Base-by-base conservation (phyloP, 2,888 invertebrate species). In the Disparrhopalites patrizii region DNA sequence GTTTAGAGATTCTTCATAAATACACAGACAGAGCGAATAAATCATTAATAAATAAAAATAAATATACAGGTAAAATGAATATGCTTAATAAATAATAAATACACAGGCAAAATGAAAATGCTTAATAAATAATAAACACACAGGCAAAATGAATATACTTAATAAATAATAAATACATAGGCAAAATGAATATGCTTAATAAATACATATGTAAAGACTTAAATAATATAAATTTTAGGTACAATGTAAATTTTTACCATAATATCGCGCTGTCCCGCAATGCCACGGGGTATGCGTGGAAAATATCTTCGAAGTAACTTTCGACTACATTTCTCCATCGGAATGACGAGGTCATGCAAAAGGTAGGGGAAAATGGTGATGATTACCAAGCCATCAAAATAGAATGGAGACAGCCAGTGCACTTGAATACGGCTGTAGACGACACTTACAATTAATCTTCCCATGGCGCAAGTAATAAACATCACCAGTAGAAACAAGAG, bases 341-440 rank as follows among this genome's bases (percentile, higher is more conserved):
- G 31, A 27, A 55, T 30, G 15, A 55, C n/a, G 30, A 30, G 10
- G 33, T 55, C 55, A n/a, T 18, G n/a, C n/a, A 55, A n/a, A 10
- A 55, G 5, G 33, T 55, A 55, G 18, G 55, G 55, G 20, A 55
- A 55, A 18, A 55, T 10, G 5, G 55, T 55, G 13, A 55, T 13
- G 31, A 33, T 55, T 5, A 30, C 10, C 13, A 55, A 3, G n/a
- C 18, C 55, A 18, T 55, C 55, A 31, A 55, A 55, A 18, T 55
- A 55, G 20, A 27, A 55, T 33, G 13, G 7, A 18, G 55, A 55
- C 8, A 55, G 18, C 15, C 55, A 25, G 18, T 18, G 55, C 8
- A 30, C 18, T 8, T 55, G 10, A 7, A 55, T 18, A n/a, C 10
- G n/a, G 13, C 25, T n/a, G 30, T 20, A 55, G n/a, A 55, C 31